Conservation (phyloP, 2,113 vertebrate genomes). For the Entosphenus tridentatus region DNA sequence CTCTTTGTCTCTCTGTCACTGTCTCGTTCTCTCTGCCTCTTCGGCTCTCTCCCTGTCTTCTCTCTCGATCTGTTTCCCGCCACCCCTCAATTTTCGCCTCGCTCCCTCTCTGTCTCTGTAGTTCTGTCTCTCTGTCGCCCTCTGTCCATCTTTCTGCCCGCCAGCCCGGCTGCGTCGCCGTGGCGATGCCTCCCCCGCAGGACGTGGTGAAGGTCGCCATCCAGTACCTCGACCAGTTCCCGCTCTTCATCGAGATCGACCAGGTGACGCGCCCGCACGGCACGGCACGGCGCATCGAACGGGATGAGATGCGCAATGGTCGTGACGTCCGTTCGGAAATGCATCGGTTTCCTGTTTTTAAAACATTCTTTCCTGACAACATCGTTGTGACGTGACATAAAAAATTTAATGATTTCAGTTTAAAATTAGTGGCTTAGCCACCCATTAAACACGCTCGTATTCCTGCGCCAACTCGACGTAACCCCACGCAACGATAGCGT, state of each 20-base stretch:
- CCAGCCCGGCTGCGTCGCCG: not conserved
- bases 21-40: not conserved
- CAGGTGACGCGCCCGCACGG: not conserved
- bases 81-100: not conserved
- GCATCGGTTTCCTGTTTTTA: no score
- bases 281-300: no score
- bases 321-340: no score
- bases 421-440: no score
- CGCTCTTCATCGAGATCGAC: slow-evolving; percentile 2
- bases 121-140: not conserved
- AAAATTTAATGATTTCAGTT: no score
- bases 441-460: no score
- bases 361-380: no score
- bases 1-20: not conserved
- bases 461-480: no score
- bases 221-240: slow-evolving; percentile 2
- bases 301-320: no score
- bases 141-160: not conserved
- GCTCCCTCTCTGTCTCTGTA: slow-evolving; percentile 1
- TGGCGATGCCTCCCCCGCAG: slow-evolving; percentile 1
- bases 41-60: not conserved
- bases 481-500: no score
- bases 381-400: no score
- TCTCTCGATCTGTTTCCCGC: not conserved
- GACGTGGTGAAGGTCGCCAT: slow-evolving; percentile 4